Conservation (phyloP, 2,888 invertebrate species). For the Coleophora flavipennella region DNA sequence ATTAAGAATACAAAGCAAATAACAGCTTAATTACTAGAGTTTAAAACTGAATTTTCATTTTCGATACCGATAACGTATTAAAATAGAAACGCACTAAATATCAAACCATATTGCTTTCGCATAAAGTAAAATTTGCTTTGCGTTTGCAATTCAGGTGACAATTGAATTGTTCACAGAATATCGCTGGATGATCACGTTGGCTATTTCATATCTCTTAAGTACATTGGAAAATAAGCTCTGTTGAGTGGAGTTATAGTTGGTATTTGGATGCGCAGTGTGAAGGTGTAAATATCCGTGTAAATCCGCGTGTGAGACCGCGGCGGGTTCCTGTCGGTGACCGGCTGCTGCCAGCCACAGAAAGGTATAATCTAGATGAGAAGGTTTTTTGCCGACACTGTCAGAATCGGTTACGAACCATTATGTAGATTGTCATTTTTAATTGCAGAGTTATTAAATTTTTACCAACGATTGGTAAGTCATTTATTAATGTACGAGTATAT, state of each 20-base stretch:
- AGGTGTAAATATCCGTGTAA: constrained; percentile 50
- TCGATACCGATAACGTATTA: too few species aligned
- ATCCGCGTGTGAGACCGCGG: constrained; percentile 41
- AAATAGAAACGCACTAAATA: too few species aligned
- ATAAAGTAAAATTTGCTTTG: constrained; percentile 25
- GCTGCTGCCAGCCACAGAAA: too few species aligned
- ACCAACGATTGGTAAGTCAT: too few species aligned
- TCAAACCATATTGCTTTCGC: constrained; percentile 1
- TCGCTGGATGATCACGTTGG: constrained; percentile 43
- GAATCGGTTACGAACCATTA: too few species aligned
- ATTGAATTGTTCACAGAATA: constrained; percentile 49
- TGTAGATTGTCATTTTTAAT: too few species aligned
- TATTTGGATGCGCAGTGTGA: constrained; percentile 18
- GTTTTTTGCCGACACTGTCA: too few species aligned
- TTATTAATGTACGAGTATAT: too few species aligned
- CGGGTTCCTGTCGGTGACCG: constrained; percentile 47
- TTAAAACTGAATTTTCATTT: not conserved
- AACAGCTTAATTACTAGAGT: constrained; percentile 12
- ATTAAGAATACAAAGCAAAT: constrained; percentile 10
- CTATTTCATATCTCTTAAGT: constrained; percentile 25
- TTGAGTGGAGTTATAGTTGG: constrained; percentile 10
- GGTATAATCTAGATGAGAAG: too few species aligned
- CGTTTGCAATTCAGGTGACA: constrained; percentile 45
- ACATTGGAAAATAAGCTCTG: constrained; percentile 21
- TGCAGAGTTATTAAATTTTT: too few species aligned